phyloP scores from a whole-genome alignment of 2,113 vertebrate species.

The Apus apus region DNA sequence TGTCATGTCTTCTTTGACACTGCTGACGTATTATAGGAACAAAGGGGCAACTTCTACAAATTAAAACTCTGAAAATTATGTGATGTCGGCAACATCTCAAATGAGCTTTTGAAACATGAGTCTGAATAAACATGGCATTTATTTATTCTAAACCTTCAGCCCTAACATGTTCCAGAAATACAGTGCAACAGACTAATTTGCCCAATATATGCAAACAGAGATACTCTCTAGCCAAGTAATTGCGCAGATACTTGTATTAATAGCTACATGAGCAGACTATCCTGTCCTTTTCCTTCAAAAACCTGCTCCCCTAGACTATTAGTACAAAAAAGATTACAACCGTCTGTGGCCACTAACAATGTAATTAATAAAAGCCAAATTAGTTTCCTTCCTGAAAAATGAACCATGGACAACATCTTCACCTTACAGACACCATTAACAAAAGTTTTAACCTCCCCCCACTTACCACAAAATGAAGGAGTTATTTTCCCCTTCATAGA shows the following conservation, averaged over 20 bases:
- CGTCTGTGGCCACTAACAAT: neutral
- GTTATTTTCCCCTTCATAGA: neutral
- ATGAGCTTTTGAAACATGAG: neutral
- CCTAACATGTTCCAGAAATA: slow-evolving; percentile 3
- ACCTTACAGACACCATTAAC: neutral
- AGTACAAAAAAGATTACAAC: slow-evolving; percentile 24
- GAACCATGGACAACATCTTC: neutral
- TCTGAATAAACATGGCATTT: neutral
- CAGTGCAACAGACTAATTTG: slow-evolving; percentile 28
- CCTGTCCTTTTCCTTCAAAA: slow-evolving; percentile 21
- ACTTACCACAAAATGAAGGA: neutral
- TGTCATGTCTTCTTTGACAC: slow-evolving; percentile 14
- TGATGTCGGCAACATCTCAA: neutral
- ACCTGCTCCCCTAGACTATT: neutral
- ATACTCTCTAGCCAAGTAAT: slow-evolving; percentile 35
- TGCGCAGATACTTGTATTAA: slow-evolving; percentile 41
- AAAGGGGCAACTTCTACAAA: slow-evolving; percentile 46
- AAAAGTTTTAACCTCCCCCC: neutral
- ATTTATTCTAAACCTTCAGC: slow-evolving; percentile 24
- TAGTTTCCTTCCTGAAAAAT: slow-evolving; percentile 27
- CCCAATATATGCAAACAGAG: slow-evolving; percentile 18
- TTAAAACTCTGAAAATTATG: slow-evolving; percentile 38
- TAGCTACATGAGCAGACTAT: slow-evolving; percentile 2
- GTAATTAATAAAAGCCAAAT: slow-evolving; percentile 38
- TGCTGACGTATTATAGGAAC: neutral